Conservation (phyloP, 2,113 vertebrate species). For the Ceratotherium simum region DNA sequence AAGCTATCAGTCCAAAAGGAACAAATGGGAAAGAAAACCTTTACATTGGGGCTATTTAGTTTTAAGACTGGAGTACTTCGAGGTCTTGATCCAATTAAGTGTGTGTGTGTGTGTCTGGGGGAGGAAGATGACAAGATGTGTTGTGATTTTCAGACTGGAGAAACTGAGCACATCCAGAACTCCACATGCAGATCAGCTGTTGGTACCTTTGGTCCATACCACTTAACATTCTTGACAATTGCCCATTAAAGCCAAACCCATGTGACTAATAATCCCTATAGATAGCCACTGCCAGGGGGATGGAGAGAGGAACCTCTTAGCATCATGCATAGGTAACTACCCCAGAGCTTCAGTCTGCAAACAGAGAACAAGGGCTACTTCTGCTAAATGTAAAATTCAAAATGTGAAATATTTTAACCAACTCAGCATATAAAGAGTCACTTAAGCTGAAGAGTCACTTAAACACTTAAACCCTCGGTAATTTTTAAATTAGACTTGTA, state of each 20-base stretch:
- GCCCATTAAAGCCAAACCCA: background rate
- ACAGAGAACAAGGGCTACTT: background rate
- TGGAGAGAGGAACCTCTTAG: background rate
- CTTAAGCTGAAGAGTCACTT: background rate
- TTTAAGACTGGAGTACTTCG: slow-evolving; percentile 42
- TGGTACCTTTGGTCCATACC: background rate
- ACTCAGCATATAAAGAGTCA: background rate
- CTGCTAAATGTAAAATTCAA: background rate
- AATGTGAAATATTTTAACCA: background rate
- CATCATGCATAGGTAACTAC: background rate
- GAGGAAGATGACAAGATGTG: slow-evolving; percentile 2
- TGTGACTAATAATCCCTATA: background rate
- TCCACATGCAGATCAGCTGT: background rate
- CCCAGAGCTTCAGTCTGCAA: background rate
- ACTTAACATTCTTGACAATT: slow-evolving; percentile 38
- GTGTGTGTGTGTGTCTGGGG: background rate
- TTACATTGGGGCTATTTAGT: background rate
- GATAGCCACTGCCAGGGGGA: background rate
- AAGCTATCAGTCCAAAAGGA: slow-evolving; percentile 3
- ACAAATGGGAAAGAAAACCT: slow-evolving; percentile 2
- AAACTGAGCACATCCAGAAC: background rate
- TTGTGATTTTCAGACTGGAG: background rate
- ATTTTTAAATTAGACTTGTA: background rate
- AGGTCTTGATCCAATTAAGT: slow-evolving; percentile 37
- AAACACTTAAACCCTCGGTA: background rate